phyloP scores from a whole-genome alignment of 2,888 invertebrate species.

The Carabus problematicus region DNA sequence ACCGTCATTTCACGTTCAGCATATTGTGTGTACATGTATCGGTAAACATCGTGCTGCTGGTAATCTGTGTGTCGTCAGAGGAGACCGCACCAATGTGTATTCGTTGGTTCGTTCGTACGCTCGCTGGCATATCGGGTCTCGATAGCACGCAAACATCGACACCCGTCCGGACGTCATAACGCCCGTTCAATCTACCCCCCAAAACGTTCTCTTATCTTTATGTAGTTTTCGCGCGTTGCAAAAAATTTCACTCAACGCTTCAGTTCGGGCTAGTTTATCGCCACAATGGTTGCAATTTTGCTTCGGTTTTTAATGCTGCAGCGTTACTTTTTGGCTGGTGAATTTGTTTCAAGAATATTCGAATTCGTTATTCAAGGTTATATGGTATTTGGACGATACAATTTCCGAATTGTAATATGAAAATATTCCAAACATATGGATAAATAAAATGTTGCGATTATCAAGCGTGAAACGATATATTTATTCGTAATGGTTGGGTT shows the following conservation, averaged over 20 bases:
- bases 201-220: conserved; percentile 17
- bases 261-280: no score
- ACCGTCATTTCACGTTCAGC: neutral
- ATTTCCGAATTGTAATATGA: no score
- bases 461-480: no score
- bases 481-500: no score
- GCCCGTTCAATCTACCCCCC: conserved; percentile 13
- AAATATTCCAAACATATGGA: no score
- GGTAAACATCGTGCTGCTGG: conserved; percentile 8
- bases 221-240: conserved; percentile 11
- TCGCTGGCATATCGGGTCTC: neutral
- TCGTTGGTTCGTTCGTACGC: no score
- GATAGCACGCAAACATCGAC: conserved; percentile 4
- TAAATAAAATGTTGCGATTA: no score
- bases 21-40: conserved; percentile 7
- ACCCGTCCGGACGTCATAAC: conserved; percentile 19
- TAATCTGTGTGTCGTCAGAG: conserved; percentile 7
- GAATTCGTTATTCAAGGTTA: no score
- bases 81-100: no score
- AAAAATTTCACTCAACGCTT: neutral
- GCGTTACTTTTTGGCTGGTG: no score
- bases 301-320: neutral
- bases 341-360: no score
- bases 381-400: no score
- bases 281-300: neutral